Evolutionary conservation across 2,797 vertebrate genomes (phyloP), one percentile per base, ranked within the genome.

Genomic region (Capromys pilorides): DNA sequence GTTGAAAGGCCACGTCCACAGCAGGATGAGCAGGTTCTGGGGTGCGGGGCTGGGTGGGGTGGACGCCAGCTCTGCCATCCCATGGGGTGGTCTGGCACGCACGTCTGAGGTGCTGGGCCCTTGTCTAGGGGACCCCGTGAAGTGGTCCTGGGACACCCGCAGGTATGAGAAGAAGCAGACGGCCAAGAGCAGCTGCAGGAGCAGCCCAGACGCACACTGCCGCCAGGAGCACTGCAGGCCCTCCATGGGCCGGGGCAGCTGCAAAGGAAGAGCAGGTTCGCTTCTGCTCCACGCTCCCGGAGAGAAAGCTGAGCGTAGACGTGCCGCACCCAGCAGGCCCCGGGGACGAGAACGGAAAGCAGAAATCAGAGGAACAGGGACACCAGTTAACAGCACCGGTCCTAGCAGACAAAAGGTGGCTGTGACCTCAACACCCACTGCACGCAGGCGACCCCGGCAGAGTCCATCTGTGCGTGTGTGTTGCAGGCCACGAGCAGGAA

Each of bases 1-100:
- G 6, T 96, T 41, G 39, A 98, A 98, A 2, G 98, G 98, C 98
- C 97, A 96, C 0, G 82, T 96, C 98, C 98, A 98, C 3, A 98
- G 94, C 79, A 98, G 95, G 62, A 98, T 79, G 59, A 88, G 26
- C 11, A 36, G 36, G 7, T 1, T 61, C 0, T 0, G 11, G 1
- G 0, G 0, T 21, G 0, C 0, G 0, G 31, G 69, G 9, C 0
- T 0, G 0, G 0, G 36, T 0, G 16, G 0, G 0, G 10, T 6
- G 28, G 39, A 0, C 0, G 41, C 0, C 0, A 2, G 59, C 14
- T 13, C 18, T 0, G 49, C 1, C 0, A 19, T 18, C 14, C 3
- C 4, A 4, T 57, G 54, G 54, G 54, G 16, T 4, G 54, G 3
- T 57, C 54, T 57, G 54, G 54, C 2, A 64, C 21, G 2, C 2